phyloP scores from a whole-genome alignment of 2,888 invertebrate species.

The Chalcosyrphus nemorum region DNA sequence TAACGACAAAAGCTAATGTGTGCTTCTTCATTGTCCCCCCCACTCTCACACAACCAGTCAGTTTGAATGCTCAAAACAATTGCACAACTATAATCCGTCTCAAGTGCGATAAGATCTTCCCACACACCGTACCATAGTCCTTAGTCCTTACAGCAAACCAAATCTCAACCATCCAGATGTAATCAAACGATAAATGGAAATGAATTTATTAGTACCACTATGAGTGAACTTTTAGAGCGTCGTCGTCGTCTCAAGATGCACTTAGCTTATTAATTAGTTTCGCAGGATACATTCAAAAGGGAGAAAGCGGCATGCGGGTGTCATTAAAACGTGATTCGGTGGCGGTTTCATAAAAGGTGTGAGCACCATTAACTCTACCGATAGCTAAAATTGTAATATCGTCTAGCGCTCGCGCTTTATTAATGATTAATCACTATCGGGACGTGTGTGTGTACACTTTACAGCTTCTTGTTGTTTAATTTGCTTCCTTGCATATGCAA shows the following conservation, averaged over 20 bases:
- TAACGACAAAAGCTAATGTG: conserved; percentile 9
- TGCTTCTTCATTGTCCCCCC: background rate
- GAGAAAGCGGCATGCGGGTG: background rate
- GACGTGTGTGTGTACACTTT: background rate
- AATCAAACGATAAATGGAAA: conserved; percentile 65
- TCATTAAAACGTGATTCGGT: conserved; percentile 21
- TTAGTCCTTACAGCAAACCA: conserved; percentile 18
- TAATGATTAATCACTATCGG: conserved; percentile 59
- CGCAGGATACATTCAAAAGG: background rate
- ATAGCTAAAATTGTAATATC: conserved; percentile 41
- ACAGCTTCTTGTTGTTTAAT: conserved; percentile 35
- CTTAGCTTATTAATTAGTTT: conserved; percentile 64
- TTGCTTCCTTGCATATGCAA: conserved; percentile 57
- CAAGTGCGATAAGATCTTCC: conserved; percentile 3
- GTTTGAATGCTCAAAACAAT: background rate
- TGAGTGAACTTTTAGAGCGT: background rate
- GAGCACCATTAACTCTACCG: conserved; percentile 35
- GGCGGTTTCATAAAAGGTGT: conserved; percentile 10
- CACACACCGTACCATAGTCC: background rate
- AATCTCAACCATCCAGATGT: conserved; percentile 39
- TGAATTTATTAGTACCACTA: conserved; percentile 51
- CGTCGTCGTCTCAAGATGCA: conserved; percentile 64
- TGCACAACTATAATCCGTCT: conserved; percentile 33
- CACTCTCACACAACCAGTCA: background rate
- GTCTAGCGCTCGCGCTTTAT: conserved; percentile 21